Evolutionary conservation across 2,113 vertebrate genomes (phyloP).

Genomic region (Lamprotornis superbus): DNA sequence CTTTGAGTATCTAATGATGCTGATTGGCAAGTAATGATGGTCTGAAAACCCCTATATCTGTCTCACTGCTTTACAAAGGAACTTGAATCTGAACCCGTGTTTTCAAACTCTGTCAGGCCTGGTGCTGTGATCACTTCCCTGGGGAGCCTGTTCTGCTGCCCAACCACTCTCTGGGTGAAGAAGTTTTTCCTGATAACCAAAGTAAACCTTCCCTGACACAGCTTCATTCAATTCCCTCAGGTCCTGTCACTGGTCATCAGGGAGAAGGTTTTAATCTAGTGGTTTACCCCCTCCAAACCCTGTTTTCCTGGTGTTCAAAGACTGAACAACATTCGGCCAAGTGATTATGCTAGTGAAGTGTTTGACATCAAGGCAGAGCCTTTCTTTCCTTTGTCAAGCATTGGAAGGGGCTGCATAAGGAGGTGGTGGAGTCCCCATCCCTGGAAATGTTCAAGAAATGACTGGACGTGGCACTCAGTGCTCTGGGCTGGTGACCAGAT

Average conservation of each 20-base stretch:
- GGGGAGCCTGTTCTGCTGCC: neutral
- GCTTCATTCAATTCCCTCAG: neutral
- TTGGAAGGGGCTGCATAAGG: neutral
- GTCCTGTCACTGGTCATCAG: neutral
- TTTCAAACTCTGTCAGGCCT: neutral
- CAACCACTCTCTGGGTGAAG: fast-evolving
- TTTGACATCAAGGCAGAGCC: neutral
- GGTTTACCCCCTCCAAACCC: neutral
- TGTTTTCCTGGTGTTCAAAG: neutral
- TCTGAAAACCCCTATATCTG: neutral
- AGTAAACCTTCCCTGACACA: neutral
- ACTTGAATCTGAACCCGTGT: neutral
- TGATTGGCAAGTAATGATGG: neutral
- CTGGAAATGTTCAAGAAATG: neutral
- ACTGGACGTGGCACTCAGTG: neutral
- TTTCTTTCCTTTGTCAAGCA: neutral
- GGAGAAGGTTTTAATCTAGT: neutral
- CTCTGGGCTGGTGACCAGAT: neutral
- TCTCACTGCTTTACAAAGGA: fast-evolving
- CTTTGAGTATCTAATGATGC: neutral
- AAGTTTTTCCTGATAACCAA: neutral
- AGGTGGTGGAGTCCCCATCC: neutral
- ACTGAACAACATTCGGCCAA: neutral
- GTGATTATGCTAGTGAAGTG: neutral
- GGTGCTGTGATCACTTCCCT: neutral